Evolutionary conservation across 2,113 vertebrate genomes (phyloP).

Genomic region (Dipodomys merriami): DNA sequence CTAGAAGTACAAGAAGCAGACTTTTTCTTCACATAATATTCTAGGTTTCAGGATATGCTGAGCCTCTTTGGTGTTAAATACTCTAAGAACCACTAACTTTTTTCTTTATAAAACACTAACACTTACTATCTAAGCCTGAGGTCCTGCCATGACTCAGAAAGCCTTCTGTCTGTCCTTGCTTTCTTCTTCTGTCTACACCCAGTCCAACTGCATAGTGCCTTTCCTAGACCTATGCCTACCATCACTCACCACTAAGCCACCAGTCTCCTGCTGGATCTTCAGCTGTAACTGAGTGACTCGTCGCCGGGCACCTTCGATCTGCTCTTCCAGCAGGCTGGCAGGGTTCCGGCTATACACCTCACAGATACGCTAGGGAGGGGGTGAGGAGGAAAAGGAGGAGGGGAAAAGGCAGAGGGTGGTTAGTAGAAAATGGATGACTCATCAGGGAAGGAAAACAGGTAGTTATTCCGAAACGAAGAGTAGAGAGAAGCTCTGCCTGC

Average conservation of each 20-base stretch:
- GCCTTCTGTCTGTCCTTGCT: not conserved
- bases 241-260: constrained; percentile 79
- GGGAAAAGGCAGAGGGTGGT: constrained; percentile 57
- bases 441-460: not conserved
- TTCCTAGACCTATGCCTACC: constrained; percentile 13
- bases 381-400: not conserved
- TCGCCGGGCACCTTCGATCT: constrained; percentile 92
- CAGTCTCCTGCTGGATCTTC: constrained; percentile 93
- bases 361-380: constrained; percentile 85
- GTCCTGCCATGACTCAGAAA: not conserved
- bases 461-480: constrained; percentile 42
- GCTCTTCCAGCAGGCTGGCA: constrained; percentile 87
- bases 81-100: not conserved
- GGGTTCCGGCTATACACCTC: constrained; percentile 90
- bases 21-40: not conserved
- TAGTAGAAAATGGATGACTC: constrained; percentile 45
- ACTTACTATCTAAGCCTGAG: not conserved
- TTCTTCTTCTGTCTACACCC: not conserved
- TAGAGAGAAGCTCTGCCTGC: not conserved
- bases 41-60: not conserved
- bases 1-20: not conserved
- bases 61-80: not conserved
- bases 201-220: not conserved
- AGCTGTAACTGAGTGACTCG: constrained; percentile 91
- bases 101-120: too few species aligned